phyloP scores from a whole-genome alignment of 2,888 invertebrate genomes.

The Osmoderma eremita region DNA sequence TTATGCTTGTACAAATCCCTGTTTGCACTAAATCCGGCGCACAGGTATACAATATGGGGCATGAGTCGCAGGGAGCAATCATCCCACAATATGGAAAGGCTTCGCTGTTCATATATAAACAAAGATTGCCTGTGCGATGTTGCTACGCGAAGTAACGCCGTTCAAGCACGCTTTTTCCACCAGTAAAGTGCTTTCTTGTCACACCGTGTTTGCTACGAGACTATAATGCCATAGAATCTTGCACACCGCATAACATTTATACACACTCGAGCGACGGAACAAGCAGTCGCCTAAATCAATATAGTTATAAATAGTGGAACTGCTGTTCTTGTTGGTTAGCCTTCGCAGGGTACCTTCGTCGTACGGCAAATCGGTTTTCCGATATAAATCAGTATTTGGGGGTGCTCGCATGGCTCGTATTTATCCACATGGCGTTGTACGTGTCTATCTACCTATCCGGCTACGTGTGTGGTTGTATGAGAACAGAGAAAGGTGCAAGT shows the following conservation, averaged over 20 bases:
- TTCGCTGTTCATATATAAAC: slow-evolving; percentile 18
- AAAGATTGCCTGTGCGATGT: background rate
- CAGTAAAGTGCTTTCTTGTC: slow-evolving; percentile 29
- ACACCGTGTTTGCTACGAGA: slow-evolving; percentile 19
- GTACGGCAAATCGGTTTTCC: slow-evolving; percentile 23
- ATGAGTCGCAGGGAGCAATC: background rate
- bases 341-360: slow-evolving; percentile 9
- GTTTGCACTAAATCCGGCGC: too few species aligned
- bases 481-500: slow-evolving; percentile 14
- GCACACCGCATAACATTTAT: slow-evolving; percentile 18
- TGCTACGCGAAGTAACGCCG: slow-evolving; percentile 8
- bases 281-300: slow-evolving; percentile 28
- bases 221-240: slow-evolving; percentile 10
- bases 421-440: background rate
- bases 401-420: background rate
- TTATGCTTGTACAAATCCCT: too few species aligned
- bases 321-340: slow-evolving; percentile 16
- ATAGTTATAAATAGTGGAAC: slow-evolving; percentile 30
- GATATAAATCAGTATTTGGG: slow-evolving; percentile 30
- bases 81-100: background rate
- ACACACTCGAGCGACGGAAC: slow-evolving; percentile 10
- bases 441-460: background rate
- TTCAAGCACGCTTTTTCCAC: slow-evolving; percentile 18
- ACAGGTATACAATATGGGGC: too few species aligned
- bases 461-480: background rate